Base-by-base conservation (phyloP, 2,888 invertebrate species). In the Chymomyza caudatula region DNA sequence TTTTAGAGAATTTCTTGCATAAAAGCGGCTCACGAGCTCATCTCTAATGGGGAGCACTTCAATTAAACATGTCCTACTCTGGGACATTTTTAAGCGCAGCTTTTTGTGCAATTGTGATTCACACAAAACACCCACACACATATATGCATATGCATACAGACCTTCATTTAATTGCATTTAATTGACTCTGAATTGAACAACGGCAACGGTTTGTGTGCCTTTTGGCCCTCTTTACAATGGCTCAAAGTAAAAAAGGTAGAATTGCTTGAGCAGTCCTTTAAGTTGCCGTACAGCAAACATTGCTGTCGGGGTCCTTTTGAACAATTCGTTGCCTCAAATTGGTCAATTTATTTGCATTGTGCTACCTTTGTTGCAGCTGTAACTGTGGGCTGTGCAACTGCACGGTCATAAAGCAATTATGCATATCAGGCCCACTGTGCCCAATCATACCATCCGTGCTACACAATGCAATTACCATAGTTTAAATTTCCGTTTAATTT, bases 401-500 rank as follows among this genome's bases (percentile, higher is more conserved):
- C 29, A 1, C 29, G 11, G 19, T 11, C 22, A 20, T 51, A 19
- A 51, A 51, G 19, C 51, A 6, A 51, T 20, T 51, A 37, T 37
- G 4, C 29, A 37, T 37, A 37, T 37, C 2, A 11, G 29, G 8
- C 29, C 29, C 29, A 37, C 29, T 37, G 29, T 37, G 29, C 29
- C 11, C 29, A 51, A 51, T 51, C 22, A 22, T 20, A 51, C 22
- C 51, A 51, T 17, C 4, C 20, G 22, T 51, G 19, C 13, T 51
- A n/a, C 19, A 19, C 13, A 62, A 70, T 64, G 70, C 76, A 75
- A 75, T 75, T 75, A 11, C 29, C 29, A 37, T 13, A 75, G 77
- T 66, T 60, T 65, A 49, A 68, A 61, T 67, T 67, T 67, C 51
- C 64, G 49, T 53, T 51, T 58, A 52, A 67, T 70, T 67, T 70